Base-by-base conservation (phyloP, 2,113 vertebrate genomes). In the Hemiscyllium ocellatum region DNA sequence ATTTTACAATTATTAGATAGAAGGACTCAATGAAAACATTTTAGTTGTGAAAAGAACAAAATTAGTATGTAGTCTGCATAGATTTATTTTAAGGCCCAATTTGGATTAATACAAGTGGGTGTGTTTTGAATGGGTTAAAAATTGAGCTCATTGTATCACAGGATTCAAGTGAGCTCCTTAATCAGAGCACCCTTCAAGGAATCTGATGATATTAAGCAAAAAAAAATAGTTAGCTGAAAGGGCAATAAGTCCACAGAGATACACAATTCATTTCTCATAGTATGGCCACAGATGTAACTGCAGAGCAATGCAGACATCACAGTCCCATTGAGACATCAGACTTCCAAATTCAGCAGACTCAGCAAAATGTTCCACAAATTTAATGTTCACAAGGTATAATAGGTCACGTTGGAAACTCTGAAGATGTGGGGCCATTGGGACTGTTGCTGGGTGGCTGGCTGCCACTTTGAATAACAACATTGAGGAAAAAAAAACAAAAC, bases 381-480 rank as follows among this genome's bases (percentile, higher is more conserved):
- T 66, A 66, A 93, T 66, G 61, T 93, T 61, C 65, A 17, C 37
- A 5, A 93, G 61, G 33, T 66, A 33, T n/a, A 68, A 66, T 66
- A 93, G 89, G 89, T 42, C 89, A 93, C 2, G 6, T 4, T 66
- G 89, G 89, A 66, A 93, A 93, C 37, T 5, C 56, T 66, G 89
- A 22, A 66, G 61, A 68, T 42, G 19, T 93, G 20, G 17, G 8
- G 3, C 61, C 33, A 37, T 68, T 37, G 61, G 89, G 89, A 68
- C 61, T 66, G 86, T 68, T 93, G 17, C 61, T 66, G 89, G 61
- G 37, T 93, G 26, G 33, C 61, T 20, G 61, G 89, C 89, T 93
- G 89, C 61, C 89, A 68, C 89, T 93, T 93, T 93, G n/a, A 93
- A 93, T 93, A 68, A 93, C 17, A 66, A 93, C n/a, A 93, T 65